These are phyloP conservation scores for Porphyrio hochstetteri DNA, from an alignment of 2,113 vertebrate species.

Conservation along the genomic window DNA sequence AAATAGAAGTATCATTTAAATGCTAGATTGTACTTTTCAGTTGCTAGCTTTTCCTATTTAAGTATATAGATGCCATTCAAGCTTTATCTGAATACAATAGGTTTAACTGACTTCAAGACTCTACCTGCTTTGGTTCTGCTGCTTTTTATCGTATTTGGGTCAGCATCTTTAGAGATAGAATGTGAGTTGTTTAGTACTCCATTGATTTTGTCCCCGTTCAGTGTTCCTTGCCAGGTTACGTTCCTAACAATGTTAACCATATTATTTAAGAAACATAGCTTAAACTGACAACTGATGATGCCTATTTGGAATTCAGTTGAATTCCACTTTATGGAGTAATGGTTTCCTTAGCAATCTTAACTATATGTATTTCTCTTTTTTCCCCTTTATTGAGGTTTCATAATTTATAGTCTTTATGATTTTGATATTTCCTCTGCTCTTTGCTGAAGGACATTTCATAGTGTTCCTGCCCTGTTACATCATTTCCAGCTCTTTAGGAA, in stretches of 20 bases:
- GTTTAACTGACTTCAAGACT: neutral
- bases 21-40: neutral
- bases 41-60: neutral
- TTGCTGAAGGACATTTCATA: neutral
- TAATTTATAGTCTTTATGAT: neutral
- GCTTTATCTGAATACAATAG: neutral
- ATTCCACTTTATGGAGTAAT: neutral
- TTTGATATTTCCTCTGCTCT: neutral
- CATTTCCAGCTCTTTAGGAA: neutral
- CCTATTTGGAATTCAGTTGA: neutral
- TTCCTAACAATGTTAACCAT: neutral
- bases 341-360: neutral
- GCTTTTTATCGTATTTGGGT: neutral
- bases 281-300: neutral
- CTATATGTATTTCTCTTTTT: neutral
- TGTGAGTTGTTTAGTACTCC: neutral
- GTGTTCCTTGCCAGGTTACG: neutral
- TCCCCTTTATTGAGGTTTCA: neutral
- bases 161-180: neutral
- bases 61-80: neutral
- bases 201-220: neutral
- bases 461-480: rapidly evolving
- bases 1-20: neutral
- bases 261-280: neutral
- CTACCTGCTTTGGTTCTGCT: neutral